These are phyloP conservation scores for Rotaria macrura DNA, from an alignment of 2,888 invertebrate species.

Conservation along the genomic window DNA sequence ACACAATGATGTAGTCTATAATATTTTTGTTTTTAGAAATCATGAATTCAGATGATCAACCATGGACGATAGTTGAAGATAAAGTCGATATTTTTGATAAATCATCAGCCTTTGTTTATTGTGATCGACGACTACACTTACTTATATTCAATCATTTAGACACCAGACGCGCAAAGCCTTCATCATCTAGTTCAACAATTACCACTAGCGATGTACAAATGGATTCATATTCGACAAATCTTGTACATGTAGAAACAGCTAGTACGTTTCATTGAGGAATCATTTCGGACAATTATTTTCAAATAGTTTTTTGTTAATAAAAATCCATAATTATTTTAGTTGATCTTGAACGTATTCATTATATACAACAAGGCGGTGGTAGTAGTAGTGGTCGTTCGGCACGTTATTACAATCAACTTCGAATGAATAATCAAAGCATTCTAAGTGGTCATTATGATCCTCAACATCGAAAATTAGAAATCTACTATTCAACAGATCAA, in stretches of 20 bases:
- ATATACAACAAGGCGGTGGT: not conserved
- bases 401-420: not conserved
- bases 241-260: not conserved
- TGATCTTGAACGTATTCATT: constrained; percentile 8
- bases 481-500: not conserved
- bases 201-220: not conserved
- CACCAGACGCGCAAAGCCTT: not conserved
- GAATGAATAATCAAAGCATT: not conserved
- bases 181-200: not conserved
- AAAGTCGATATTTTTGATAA: not conserved
- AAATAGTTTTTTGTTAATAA: not conserved
- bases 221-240: not conserved
- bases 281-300: not conserved
- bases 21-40: not conserved
- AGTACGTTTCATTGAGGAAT: not conserved
- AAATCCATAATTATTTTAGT: not conserved
- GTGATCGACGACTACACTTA: not conserved
- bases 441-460: not conserved
- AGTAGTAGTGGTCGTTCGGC: not conserved
- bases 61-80: not conserved
- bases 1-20: no score
- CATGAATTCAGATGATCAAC: not conserved
- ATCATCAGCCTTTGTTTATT: not conserved
- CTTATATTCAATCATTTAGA: not conserved
- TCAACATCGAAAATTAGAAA: not conserved